Conservation (phyloP, 2,888 invertebrate genomes). For the Endomychus coccineus region DNA sequence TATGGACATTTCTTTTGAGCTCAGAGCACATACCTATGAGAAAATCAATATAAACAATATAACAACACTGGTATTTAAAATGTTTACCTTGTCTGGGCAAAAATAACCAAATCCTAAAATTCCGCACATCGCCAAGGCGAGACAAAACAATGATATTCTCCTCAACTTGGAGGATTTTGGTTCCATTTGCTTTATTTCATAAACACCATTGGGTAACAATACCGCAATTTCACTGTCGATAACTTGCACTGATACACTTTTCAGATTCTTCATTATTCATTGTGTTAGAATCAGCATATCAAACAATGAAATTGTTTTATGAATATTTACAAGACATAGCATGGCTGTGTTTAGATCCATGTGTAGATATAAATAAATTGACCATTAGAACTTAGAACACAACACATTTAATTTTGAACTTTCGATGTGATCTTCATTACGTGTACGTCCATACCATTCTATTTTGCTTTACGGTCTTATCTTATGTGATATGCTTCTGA, state of each 20-base stretch:
- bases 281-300: constrained; percentile 6
- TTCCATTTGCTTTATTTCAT: constrained; percentile 82
- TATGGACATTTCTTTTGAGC: constrained; percentile 49
- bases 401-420: too few relatives aligned
- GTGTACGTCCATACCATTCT: too few relatives aligned
- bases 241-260: constrained; percentile 72
- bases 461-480: too few relatives aligned
- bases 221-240: constrained; percentile 72
- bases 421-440: too few relatives aligned
- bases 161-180: constrained; percentile 69
- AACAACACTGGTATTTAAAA: too few relatives aligned
- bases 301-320: too few relatives aligned
- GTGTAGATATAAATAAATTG: too few relatives aligned
- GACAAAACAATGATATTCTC: constrained; percentile 73
- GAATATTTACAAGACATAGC: too few relatives aligned
- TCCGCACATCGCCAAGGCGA: constrained; percentile 74
- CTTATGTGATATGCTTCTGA: too few relatives aligned
- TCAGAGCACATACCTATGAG: constrained; percentile 62
- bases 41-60: constrained; percentile 13
- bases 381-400: too few relatives aligned
- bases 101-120: constrained; percentile 86
- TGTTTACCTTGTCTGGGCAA: constrained; percentile 79
- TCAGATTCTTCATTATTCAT: constrained; percentile 44
- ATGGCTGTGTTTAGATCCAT: too few relatives aligned
- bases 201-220: constrained; percentile 68